Percentiles rank a stretch among this genome's conserved stretches.
Evolutionary conservation across 1,140 invertebrate genomes (phyloP).

Genomic region (Idris sp.): DNA sequence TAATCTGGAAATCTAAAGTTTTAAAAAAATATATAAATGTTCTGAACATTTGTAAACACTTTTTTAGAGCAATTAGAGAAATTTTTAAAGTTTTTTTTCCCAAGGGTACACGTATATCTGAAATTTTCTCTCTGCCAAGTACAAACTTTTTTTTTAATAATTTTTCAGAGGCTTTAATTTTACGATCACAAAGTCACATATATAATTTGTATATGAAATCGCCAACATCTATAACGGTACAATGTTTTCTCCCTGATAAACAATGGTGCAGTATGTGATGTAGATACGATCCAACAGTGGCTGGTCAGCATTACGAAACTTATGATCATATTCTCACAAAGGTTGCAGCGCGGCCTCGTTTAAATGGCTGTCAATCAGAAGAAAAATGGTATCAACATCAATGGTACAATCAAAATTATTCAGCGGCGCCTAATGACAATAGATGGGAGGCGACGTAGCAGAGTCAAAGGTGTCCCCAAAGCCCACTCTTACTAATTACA

Average conservation of each 20-base stretch:
- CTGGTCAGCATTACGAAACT: constrained; percentile 12
- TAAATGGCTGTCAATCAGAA: neutral
- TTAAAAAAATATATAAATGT: too few relatives aligned
- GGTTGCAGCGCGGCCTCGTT: constrained; percentile 15
- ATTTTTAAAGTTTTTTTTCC: too few relatives aligned
- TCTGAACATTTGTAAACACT: too few relatives aligned
- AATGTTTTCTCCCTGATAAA: neutral
- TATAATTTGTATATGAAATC: too few relatives aligned
- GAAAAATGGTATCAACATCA: constrained; percentile 22
- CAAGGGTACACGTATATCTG: too few relatives aligned
- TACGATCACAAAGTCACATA: too few relatives aligned
- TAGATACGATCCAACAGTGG: neutral
- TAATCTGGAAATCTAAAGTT: too few relatives aligned
- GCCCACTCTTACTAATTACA: constrained; percentile 56
- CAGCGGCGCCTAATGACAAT: constrained; percentile 23
- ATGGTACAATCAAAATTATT: constrained; percentile 29
- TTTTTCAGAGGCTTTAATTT: too few relatives aligned
- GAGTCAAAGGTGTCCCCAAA: constrained; percentile 44
- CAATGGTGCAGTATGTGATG: neutral
- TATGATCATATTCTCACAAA: constrained; percentile 11
- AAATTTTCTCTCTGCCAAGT: too few relatives aligned
- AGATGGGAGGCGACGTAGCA: constrained; percentile 18
- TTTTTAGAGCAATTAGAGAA: too few relatives aligned
- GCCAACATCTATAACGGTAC: too few relatives aligned
- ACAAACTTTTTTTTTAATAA: too few relatives aligned